Percentiles rank a stretch among this genome's conserved stretches.
phyloP scores from a whole-genome alignment of 2,113 vertebrate genomes.

The Cettia cetti region DNA sequence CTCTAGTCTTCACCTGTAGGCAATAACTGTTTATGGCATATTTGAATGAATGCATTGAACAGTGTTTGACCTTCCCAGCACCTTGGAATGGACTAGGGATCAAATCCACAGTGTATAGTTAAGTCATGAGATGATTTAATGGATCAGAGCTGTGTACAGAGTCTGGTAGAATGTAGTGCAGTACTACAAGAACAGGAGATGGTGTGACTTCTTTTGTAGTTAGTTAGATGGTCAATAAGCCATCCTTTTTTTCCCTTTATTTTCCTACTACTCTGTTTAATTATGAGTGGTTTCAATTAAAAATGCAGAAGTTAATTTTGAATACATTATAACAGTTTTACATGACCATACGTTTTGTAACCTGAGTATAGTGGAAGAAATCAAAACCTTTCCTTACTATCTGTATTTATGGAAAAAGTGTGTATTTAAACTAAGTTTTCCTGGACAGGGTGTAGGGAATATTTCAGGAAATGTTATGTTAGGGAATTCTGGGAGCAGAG shows the following conservation, averaged over 20 bases:
- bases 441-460: not conserved
- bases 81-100: not conserved
- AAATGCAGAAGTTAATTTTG: not conserved
- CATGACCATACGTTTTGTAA: not conserved
- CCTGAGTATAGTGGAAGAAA: not conserved
- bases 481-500: not conserved
- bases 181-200: not conserved
- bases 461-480: not conserved
- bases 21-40: not conserved
- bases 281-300: not conserved
- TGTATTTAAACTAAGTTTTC: not conserved
- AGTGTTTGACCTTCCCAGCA: not conserved
- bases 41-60: not conserved
- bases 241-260: not conserved
- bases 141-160: not conserved
- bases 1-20: not conserved
- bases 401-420: not conserved
- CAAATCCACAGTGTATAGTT: not conserved
- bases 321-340: not conserved
- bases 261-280: not conserved
- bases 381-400: not conserved
- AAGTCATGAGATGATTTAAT: not conserved
- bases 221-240: not conserved
- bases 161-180: not conserved
- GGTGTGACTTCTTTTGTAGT: not conserved